These are phyloP conservation scores for Phoenicopterus ruber DNA, from an alignment of 2,113 vertebrate species.

Conservation along the genomic window DNA sequence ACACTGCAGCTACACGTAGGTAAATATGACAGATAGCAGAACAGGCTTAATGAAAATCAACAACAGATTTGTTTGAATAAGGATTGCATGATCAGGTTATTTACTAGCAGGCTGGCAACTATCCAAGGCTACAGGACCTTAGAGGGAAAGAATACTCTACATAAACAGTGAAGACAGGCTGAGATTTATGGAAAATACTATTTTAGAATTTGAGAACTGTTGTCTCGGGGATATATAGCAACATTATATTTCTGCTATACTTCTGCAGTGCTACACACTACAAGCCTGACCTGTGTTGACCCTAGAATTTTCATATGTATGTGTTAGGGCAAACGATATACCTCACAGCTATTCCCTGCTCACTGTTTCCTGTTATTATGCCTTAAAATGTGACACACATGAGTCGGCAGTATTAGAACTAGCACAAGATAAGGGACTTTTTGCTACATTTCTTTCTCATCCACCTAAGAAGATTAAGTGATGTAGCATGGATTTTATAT, in stretches of 20 bases:
- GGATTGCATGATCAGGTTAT: background rate
- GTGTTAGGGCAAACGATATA: background rate
- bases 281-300: background rate
- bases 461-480: background rate
- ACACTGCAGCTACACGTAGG: background rate
- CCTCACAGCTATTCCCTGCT: background rate
- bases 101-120: background rate
- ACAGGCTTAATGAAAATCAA: background rate
- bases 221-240: background rate
- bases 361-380: background rate
- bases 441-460: background rate
- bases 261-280: background rate
- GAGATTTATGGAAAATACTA: background rate
- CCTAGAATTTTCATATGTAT: background rate
- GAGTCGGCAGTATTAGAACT: background rate
- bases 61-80: slow-evolving; percentile 23
- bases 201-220: background rate
- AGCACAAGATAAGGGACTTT: background rate
- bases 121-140: background rate
- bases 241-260: background rate
- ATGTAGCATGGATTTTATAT: background rate
- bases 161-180: background rate
- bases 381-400: background rate
- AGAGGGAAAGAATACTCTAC: background rate
- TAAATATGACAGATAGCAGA: background rate